Conservation (phyloP, 2,113 vertebrate species). For the Spea bombifrons region DNA sequence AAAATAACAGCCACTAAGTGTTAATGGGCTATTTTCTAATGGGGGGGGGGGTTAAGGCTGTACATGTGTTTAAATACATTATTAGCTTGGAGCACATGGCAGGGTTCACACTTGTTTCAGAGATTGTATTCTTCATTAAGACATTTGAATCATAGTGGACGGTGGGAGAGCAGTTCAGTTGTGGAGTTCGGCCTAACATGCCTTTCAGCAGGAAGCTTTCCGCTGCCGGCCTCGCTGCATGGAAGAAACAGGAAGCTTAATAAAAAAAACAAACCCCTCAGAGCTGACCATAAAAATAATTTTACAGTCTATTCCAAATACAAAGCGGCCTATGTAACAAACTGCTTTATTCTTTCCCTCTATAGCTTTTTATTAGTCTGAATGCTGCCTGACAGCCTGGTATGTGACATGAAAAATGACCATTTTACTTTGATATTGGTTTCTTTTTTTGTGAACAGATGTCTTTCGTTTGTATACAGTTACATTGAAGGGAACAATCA, state of each 20-base stretch:
- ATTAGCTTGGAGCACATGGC: too few species aligned
- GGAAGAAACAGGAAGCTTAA: not conserved
- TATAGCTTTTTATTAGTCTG: not conserved
- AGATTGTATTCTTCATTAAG: too few species aligned
- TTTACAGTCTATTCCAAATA: not conserved
- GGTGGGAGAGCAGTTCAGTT: too few species aligned
- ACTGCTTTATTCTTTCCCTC: not conserved
- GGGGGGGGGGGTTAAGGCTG: too few species aligned
- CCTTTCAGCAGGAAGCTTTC: not conserved
- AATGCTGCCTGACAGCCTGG: not conserved
- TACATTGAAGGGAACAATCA: conserved; percentile 10
- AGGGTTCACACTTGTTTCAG: too few species aligned
- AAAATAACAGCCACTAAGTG: too few species aligned
- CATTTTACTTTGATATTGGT: not conserved
- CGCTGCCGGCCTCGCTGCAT: not conserved
- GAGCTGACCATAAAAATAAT: not conserved
- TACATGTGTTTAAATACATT: too few species aligned
- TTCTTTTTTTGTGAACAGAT: conserved; percentile 12
- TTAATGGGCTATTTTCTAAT: too few species aligned
- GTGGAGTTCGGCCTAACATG: not conserved
- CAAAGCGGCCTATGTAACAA: not conserved
- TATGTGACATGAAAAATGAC: not conserved
- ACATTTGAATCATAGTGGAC: too few species aligned
- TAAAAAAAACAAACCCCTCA: not conserved
- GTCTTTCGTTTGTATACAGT: conserved; percentile 23